Evolutionary conservation across 2,888 invertebrate species (phyloP), one percentile per base, ranked within the genome.

Genomic region (Dolichomitus sp.): DNA sequence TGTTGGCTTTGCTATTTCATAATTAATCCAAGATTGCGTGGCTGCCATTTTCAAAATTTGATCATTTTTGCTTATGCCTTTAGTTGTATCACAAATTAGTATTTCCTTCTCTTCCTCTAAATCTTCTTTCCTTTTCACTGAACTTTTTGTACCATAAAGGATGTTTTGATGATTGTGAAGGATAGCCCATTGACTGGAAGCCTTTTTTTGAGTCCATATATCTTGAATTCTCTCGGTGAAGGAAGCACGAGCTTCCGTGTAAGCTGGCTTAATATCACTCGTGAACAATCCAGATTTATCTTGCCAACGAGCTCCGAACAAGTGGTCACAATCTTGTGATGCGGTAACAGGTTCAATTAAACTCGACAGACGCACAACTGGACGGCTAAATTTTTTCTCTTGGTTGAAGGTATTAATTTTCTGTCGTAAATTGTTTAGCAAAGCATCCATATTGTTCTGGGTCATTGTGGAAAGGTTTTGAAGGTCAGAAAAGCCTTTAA

Each of bases 181-280:
- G 3, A 50, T 14, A 11, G 33, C 48, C 81, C 79, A 74, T 4
- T 57, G 68, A n/a, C 19, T 48, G 9, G 65, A 6, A 6, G 45
- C 57, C 37, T 68, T 78, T n/a, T 77, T 66, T 9, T 66, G 83
- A 23, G 61, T 48, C 85, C 85, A 86, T 61, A 86, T 80, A 37
- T 81, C 83, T 17, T 85, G 85, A 61, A 86, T 86, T 74, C 85
- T 83, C 50, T 85, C 81, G 50, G 77, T 48, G 42, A 86, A 86
- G 9, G 85, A 85, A 11, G 76, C 61, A 23, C 85, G 83, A 12
- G 65, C 23, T 48, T 59, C 82, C 11, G 81, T 33, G 40, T 19
- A 63, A 40, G 57, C 33, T 23, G 45, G 37, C 37, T 61, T 57
- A 30, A 19, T 27, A 57, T 40, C 68, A 50, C 74, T 74, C 30